Base-by-base conservation (phyloP, 2,888 invertebrate genomes). In the Drosophila macrospina region DNA sequence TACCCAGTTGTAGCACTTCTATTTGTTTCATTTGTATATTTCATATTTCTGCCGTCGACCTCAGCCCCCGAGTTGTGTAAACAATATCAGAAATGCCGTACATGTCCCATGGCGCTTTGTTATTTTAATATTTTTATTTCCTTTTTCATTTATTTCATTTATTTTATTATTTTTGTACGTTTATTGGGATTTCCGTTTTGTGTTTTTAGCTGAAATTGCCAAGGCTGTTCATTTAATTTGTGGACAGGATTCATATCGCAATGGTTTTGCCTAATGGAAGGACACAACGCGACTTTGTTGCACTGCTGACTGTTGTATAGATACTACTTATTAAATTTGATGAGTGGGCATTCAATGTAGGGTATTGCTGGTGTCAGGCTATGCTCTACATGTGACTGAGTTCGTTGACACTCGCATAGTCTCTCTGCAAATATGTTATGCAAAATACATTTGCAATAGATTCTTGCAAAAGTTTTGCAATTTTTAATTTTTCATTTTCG, bases 61-160 rank as follows among this genome's bases (percentile, higher is more conserved):
- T n/a, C 39, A 26, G 45, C 28, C 39, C n/a, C 20, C 11, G 34
- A 24, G 37, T 50, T 64, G 60, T 75, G 81, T 69, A 69, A 80
- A 80, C 57, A 75, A 61, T 60, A 80, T 67, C 60, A 80, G 73
- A 78, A 67, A 73, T 67, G 45, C 60, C 61, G 39, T 45, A 42
- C 57, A 69, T 80, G 74, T 78, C 69, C 66, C 52, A 65, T 61
- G 64, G 62, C 68, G 51, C 4, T 59, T 36, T 47, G 11, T 34
- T 47, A 34, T 55, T 61, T 32, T 56, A 10, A 24, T 41, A 32
- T 52, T 56, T 60, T 63, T 60, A 39, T 72, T 50, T 68, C 16
- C 51, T 44, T 51, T 61, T 55, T 32, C 47, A 36, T 56, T 54
- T 41, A 26, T 32, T 60, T 47, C n/a, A n/a, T 41, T 34, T 24